Percentiles rank a stretch among this genome's conserved stretches.
Evolutionary conservation across 2,888 invertebrate species (phyloP).

Genomic region (Venusia cambrica): DNA sequence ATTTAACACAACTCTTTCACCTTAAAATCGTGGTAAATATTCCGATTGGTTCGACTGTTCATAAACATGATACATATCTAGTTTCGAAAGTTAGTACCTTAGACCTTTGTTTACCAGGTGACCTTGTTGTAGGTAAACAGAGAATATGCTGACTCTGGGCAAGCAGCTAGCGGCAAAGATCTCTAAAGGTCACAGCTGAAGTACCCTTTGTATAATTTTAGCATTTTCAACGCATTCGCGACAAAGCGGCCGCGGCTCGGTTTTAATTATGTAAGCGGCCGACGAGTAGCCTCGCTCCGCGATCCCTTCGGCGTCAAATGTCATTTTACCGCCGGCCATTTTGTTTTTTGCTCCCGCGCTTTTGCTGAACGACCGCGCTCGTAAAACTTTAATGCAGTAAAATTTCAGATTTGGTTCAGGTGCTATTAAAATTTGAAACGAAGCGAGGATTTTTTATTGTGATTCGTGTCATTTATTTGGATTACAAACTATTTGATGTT

Average conservation of each 20-base stretch:
- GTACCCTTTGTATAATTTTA: conserved; percentile 29
- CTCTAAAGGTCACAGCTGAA: conserved; percentile 18
- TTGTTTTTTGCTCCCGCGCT: conserved; percentile 65
- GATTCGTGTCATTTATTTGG: conserved; percentile 10
- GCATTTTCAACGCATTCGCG: conserved; percentile 32
- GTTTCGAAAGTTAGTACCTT: too few relatives aligned
- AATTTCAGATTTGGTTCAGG: conserved; percentile 68
- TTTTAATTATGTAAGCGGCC: conserved; percentile 44
- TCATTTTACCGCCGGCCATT: conserved; percentile 60
- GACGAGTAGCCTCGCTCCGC: conserved; percentile 21
- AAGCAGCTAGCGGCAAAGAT: conserved; percentile 7
- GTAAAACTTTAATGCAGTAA: conserved; percentile 77
- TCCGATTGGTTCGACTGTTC: too few relatives aligned
- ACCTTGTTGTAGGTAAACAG: too few relatives aligned
- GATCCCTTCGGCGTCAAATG: conserved; percentile 50
- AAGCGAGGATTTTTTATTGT: conserved; percentile 74
- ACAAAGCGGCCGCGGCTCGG: conserved; percentile 42
- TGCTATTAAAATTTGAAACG: conserved; percentile 76
- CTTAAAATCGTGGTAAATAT: too few relatives aligned
- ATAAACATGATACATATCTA: too few relatives aligned
- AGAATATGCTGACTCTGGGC: not conserved
- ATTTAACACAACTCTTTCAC: too few relatives aligned
- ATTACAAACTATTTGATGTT: conserved; percentile 2
- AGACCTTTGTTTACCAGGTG: too few relatives aligned
- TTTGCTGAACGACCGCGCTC: conserved; percentile 48